These are phyloP conservation scores for Drosophila nikananu DNA, from an alignment of 1,140 invertebrate genomes.

Conservation along the genomic window DNA sequence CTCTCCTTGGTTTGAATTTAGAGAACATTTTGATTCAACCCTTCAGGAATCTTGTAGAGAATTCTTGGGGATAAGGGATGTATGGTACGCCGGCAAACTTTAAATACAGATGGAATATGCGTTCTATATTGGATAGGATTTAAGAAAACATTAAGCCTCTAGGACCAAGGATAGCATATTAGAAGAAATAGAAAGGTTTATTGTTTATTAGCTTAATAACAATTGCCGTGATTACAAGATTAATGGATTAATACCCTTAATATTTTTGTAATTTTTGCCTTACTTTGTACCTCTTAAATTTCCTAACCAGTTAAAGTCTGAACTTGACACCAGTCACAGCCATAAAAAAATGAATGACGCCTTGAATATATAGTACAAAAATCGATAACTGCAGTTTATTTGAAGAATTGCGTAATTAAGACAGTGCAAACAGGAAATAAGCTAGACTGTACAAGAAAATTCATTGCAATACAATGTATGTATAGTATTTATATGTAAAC, in stretches of 20 bases:
- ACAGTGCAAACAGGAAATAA: not conserved
- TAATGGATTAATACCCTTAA: not conserved
- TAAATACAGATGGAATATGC: too few species aligned
- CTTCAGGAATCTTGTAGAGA: not conserved
- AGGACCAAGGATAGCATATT: not conserved
- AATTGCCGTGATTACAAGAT: not conserved
- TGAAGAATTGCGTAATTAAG: not conserved
- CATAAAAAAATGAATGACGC: not conserved
- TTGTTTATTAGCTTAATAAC: not conserved
- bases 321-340: too few species aligned
- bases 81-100: not conserved
- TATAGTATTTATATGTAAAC: not conserved
- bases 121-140: too few species aligned
- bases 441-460: not conserved
- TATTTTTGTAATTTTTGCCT: not conserved
- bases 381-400: constrained; percentile 11
- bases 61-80: not conserved
- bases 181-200: not conserved
- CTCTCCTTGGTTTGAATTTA: not conserved
- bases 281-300: not conserved
- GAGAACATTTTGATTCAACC: too few species aligned
- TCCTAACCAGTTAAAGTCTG: not conserved
- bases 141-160: not conserved
- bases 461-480: too few species aligned
- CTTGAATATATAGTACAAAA: not conserved